Evolutionary conservation across 64 coral and sea anemone genomes (phyloP), one percentile per base, ranked within the genome.

Genomic region (Astreopora myriophthalma): DNA sequence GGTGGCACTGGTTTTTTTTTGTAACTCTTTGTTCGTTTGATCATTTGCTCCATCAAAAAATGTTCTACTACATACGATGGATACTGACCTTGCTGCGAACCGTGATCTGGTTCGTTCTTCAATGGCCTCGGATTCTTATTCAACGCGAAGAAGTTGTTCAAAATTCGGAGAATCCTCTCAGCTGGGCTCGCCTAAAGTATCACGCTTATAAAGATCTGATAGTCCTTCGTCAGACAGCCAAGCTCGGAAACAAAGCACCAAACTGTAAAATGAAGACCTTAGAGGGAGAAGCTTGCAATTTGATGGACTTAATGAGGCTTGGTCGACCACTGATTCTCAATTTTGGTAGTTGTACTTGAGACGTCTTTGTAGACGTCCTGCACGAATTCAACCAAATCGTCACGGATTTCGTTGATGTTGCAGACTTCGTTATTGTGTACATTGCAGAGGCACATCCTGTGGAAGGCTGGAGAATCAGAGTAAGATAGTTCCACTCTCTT

Each of bases 291-390:
- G 24, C 10, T 8, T 64, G 32, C 38, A 58, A 76, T 38, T 30
- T 89, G 8, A 19, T 76, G 11, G 73, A 89, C 87, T 77, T 77
- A 19, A 77, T 89, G 87, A 89, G 66, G 52, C 46, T 51, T 40
- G 33, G 71, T 66, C 87, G 87, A 33, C 87, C 87, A 3, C 72
- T 89, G 2, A 55, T 89, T 36, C 44, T 89, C 2, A 89, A 89
- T 58, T 89, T 89, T 76, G 87, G 87, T 2, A 89, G 87, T 17
- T 89, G 72, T 19, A 89, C 69, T 26, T 89, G 87, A 37, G 70
- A 51, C 8, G 62, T 65, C 28, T 76, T 42, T 33, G 34, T 62
- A 8, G 37, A 39, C 17, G 58, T 65, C 8, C 37, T 74, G 58
- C 46, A 48, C 23, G 72, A 24, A 34, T 89, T 89, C 30, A 73